Percentiles rank a stretch among this genome's conserved stretches.
Evolutionary conservation across 2,113 vertebrate genomes (phyloP).

Genomic region (Reinhardtius hippoglossoides): DNA sequence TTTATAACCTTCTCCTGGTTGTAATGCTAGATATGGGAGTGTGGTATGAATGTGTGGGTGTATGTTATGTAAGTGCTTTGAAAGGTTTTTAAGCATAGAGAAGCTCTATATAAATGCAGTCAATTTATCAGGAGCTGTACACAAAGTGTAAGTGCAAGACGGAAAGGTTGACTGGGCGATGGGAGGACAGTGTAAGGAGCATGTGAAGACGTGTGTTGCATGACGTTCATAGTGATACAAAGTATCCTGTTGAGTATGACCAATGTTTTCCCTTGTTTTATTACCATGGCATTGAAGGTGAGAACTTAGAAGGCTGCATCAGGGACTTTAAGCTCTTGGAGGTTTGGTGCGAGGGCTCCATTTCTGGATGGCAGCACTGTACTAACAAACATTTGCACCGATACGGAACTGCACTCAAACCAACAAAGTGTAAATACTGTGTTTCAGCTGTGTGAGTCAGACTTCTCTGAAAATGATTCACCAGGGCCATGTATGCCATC

Average conservation of each 20-base stretch:
- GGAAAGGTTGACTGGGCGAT: no score
- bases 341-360: conserved; percentile 60
- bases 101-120: no score
- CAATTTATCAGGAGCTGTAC: no score
- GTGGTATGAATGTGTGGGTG: no score
- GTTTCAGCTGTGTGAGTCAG: conserved; percentile 36
- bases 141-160: no score
- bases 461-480: background rate
- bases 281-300: conserved; percentile 50
- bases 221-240: background rate
- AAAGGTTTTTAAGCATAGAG: no score
- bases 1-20: no score
- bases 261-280: conserved; percentile 38
- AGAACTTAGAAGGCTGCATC: conserved; percentile 15
- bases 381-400: conserved; percentile 69
- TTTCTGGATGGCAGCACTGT: conserved; percentile 65
- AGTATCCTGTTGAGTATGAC: conserved; percentile 1
- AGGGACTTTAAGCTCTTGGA: conserved; percentile 48
- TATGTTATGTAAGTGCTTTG: no score
- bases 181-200: no score
- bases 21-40: background rate
- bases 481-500: conserved; percentile 1
- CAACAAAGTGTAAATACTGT: conserved; percentile 48
- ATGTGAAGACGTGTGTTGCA: no score
- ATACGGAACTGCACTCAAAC: conserved; percentile 57